Evolutionary conservation across 2,113 vertebrate genomes (phyloP).

Genomic region (Sander lucioperca): DNA sequence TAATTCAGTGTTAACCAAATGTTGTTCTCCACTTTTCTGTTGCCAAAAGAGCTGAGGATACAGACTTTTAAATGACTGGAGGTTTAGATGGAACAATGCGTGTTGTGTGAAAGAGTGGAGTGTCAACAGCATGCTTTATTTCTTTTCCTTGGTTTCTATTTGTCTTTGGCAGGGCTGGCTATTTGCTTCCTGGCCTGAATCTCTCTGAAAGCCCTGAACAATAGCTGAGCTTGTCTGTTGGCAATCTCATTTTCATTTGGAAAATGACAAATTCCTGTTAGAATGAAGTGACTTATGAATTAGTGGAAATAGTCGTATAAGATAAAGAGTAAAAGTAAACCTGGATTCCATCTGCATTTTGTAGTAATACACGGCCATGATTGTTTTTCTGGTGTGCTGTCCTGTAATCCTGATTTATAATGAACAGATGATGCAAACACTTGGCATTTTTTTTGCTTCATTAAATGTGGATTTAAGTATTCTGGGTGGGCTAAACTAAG

Average conservation of each 20-base stretch:
- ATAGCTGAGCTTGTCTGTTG: neutral
- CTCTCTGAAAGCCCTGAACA: constrained; percentile 18
- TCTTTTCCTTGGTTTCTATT: constrained; percentile 25
- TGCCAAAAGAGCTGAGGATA: constrained; percentile 11
- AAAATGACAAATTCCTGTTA: neutral
- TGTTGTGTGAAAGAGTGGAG: constrained; percentile 4
- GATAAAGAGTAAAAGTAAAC: neutral
- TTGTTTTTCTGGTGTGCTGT: neutral
- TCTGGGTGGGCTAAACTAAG: neutral
- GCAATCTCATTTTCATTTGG: constrained; percentile 20
- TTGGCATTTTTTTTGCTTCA: constrained; percentile 4
- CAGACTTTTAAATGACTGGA: constrained; percentile 6
- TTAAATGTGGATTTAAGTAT: neutral
- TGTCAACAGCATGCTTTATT: constrained; percentile 27
- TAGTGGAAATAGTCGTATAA: constrained; percentile 1
- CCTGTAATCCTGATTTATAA: constrained; percentile 23
- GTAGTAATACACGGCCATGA: neutral
- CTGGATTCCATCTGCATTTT: neutral
- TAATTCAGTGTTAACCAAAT: constrained; percentile 39
- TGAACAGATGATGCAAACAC: constrained; percentile 20
- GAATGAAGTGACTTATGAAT: neutral
- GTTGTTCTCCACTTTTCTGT: constrained; percentile 33
- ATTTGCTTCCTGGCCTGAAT: constrained; percentile 31
- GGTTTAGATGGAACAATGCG: constrained; percentile 11
- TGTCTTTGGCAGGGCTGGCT: constrained; percentile 21